These are phyloP conservation scores for Protophormia terraenovae DNA, from an alignment of 2,888 invertebrate species.

Conservation along the genomic window DNA sequence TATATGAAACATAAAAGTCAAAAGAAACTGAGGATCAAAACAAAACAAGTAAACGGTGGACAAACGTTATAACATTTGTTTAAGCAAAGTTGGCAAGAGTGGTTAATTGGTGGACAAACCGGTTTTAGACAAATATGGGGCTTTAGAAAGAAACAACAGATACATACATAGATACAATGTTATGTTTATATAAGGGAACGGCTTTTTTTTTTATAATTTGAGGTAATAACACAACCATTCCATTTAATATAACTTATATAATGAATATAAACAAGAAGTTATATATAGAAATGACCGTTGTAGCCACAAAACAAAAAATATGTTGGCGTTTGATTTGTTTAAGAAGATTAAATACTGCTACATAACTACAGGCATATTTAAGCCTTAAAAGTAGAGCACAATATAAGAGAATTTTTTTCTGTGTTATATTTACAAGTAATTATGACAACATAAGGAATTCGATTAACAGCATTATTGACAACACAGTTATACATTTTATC, in stretches of 20 bases:
- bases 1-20: constrained; percentile 25
- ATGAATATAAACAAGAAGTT: not conserved
- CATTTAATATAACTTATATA: not conserved
- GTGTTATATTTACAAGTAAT: not conserved
- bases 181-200: constrained; percentile 34
- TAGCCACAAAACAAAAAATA: not conserved
- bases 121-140: constrained; percentile 69
- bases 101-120: constrained; percentile 72
- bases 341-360: not conserved
- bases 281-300: not conserved
- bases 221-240: constrained; percentile 26
- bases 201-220: constrained; percentile 46
- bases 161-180: not conserved
- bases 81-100: constrained; percentile 74
- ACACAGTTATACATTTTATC: not conserved
- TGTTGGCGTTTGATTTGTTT: constrained; percentile 21
- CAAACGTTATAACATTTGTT: constrained; percentile 1
- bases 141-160: constrained; percentile 29
- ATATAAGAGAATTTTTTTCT: not conserved
- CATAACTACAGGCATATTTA: not conserved
- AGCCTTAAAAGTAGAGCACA: constrained; percentile 34
- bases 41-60: constrained; percentile 21
- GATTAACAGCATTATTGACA: constrained; percentile 11
- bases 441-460: not conserved
- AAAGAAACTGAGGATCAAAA: constrained; percentile 33